Base-by-base conservation (phyloP, 2,113 vertebrate genomes). In the Cebus imitator region DNA sequence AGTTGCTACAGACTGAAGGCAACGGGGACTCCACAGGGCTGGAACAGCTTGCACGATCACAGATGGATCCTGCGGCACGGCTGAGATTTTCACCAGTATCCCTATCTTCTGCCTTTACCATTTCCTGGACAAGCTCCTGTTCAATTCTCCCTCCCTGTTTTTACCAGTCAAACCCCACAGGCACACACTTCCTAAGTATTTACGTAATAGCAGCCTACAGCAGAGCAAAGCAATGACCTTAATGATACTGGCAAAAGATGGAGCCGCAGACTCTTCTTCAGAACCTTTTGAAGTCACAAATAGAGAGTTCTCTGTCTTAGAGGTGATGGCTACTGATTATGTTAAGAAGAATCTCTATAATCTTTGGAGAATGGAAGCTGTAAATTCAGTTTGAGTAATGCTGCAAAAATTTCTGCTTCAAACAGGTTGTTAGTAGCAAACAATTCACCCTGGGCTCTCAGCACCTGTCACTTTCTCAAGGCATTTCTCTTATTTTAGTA, bases 201-300 rank as follows among this genome's bases (percentile, higher is more conserved):
- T 35, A 6, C 35, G 52, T 13, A n/a, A 11, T 23, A 52, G 20
- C 58, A 78, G 40, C 37, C 55, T 66, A 45, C 43, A 2, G 25
- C 5, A 57, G 73, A 75, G 8, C 50, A 50, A 37, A 52, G 16
- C 30, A 48, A 50, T 23, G 5, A 25, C 21, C 57, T 76, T n/a
- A 18, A 73, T 48, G 64, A 48, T 12, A 43, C 25, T 13, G 11
- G 11, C 18, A 5, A 37, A 10, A 20, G 55, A 43, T 0, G 1
- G 6, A 79, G 37, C 35, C 58, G 13, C 5, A 23, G 37, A 10
- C 5, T 3, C 21, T 18, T 21, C 37, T 55, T 48, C 18, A 68
- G 61, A 83, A n/a, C 20, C 9, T 43, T 70, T 13, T 61, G 40
- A 85, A 85, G 79, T 1, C 82, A 21, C 20, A 14, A n/a, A 48